A percentile compares a stretch with the other conserved stretches of the same genome.
Evolutionary conservation across 2,888 invertebrate genomes (phyloP).

Genomic region (Sabatieria punctata): DNA sequence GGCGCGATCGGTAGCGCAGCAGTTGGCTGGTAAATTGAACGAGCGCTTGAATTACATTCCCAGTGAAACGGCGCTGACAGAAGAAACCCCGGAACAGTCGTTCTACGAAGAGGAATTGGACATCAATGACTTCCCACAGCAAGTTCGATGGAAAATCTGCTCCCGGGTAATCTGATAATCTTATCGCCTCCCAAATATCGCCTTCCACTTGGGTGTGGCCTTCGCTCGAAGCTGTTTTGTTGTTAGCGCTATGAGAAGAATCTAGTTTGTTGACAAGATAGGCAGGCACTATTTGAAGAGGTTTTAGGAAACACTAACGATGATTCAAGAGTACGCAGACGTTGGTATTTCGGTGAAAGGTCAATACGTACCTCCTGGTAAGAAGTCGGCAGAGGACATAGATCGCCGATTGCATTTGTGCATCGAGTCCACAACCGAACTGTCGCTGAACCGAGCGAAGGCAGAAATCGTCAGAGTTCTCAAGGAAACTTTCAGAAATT

Average conservation of each 20-base stretch:
- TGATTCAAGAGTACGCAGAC: constrained; percentile 96
- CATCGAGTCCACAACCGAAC: constrained; percentile 92
- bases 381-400: constrained; percentile 67
- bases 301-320: constrained; percentile 73
- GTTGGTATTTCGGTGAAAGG: constrained; percentile 96
- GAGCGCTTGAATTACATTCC: constrained; percentile 93
- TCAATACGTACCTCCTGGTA: constrained; percentile 70
- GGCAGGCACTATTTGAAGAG: constrained; percentile 8
- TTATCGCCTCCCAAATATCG: too few species aligned
- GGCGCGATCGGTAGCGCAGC: constrained; percentile 88
- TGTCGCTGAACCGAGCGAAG: constrained; percentile 85
- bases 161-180: constrained; percentile 18
- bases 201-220: too few species aligned
- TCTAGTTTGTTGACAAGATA: too few species aligned
- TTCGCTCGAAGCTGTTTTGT: too few species aligned
- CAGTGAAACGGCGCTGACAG: constrained; percentile 51
- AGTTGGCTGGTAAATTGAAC: constrained; percentile 86
- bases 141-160: constrained; percentile 92
- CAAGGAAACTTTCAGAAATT: too few species aligned
- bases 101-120: constrained; percentile 97
- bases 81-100: constrained; percentile 33
- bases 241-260: too few species aligned
- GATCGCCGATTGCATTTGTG: constrained; percentile 90
- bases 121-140: constrained; percentile 99
- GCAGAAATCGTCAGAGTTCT: constrained; percentile 91